Conservation (phyloP, 2,888 invertebrate genomes). For the Magallana nippona region DNA sequence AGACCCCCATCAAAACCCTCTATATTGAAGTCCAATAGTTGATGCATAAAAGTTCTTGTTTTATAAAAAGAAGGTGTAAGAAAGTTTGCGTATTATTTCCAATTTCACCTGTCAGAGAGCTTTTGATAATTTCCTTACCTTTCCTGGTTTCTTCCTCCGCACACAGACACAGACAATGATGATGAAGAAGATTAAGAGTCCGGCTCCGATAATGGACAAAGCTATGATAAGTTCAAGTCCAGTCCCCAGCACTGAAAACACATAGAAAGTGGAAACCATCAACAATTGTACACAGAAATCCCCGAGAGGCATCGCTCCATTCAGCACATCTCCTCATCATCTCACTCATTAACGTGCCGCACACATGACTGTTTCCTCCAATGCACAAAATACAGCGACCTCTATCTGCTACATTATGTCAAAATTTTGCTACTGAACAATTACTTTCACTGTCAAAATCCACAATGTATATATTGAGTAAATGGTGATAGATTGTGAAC, state of each 20-base stretch:
- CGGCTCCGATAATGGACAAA: constrained; percentile 61
- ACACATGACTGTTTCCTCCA: neutral
- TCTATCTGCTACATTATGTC: neutral
- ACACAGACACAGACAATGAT: constrained; percentile 59
- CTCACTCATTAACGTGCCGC: constrained; percentile 15
- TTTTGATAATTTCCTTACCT: constrained; percentile 41
- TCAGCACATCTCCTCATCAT: constrained; percentile 11
- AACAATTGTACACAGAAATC: constrained; percentile 20
- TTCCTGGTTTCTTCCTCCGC: constrained; percentile 55
- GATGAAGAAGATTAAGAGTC: constrained; percentile 58
- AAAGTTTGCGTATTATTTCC: too few species aligned
- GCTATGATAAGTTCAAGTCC: constrained; percentile 51
- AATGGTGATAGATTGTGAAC: constrained; percentile 13
- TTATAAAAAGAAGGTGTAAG: too few species aligned
- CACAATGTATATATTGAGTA: neutral
- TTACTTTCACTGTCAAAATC: neutral
- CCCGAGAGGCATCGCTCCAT: constrained; percentile 16
- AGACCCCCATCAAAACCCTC: too few species aligned
- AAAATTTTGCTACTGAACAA: neutral
- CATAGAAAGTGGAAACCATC: constrained; percentile 14
- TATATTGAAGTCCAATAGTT: too few species aligned
- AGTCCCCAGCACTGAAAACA: constrained; percentile 35
- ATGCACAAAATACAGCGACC: constrained; percentile 5
- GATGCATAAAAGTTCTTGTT: too few species aligned
- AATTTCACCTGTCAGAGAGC: too few species aligned